Percentiles rank a stretch among this genome's conserved stretches.
These are phyloP conservation scores for Tenthredo distinguenda DNA, from an alignment of 2,888 invertebrate genomes.

Conservation along the genomic window DNA sequence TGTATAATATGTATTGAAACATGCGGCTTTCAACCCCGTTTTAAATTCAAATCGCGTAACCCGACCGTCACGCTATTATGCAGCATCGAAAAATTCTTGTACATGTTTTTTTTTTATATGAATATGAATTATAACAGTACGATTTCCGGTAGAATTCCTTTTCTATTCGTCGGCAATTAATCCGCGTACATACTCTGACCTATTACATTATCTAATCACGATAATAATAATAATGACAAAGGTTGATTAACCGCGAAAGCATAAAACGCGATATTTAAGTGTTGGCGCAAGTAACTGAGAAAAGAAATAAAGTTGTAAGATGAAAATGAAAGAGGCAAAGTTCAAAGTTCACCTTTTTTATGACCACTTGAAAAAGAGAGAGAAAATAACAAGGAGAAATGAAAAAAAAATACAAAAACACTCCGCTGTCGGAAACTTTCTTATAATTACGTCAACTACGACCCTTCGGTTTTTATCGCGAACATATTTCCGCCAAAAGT, in stretches of 20 bases:
- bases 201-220: too few species aligned
- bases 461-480: neutral
- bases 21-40: neutral
- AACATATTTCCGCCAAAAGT: neutral
- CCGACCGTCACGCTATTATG: neutral
- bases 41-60: neutral
- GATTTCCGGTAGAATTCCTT: too few species aligned
- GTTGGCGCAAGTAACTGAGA: neutral
- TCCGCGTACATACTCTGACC: too few species aligned
- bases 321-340: neutral
- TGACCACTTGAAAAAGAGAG: neutral
- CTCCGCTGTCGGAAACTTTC: slow-evolving; percentile 8
- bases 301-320: neutral
- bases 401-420: neutral
- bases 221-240: too few species aligned
- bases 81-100: neutral
- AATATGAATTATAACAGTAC: too few species aligned
- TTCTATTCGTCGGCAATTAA: too few species aligned
- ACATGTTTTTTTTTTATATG: neutral
- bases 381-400: neutral
- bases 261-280: neutral
- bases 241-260: too few species aligned
- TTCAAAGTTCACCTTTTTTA: neutral
- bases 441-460: slow-evolving; percentile 8
- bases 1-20: neutral